phyloP scores from a whole-genome alignment of 2,888 invertebrate species.

The Spilarctia lutea region DNA sequence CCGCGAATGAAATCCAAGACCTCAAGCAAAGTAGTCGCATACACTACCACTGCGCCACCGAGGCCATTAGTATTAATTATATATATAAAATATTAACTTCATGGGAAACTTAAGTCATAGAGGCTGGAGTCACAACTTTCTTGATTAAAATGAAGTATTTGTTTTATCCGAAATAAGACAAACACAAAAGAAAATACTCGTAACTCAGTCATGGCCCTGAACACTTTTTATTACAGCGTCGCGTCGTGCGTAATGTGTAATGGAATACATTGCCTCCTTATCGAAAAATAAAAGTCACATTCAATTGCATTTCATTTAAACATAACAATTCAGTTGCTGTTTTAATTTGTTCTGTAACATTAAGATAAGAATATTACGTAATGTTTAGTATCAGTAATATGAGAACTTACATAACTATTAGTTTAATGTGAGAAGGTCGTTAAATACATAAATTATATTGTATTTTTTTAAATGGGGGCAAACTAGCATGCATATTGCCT shows the following conservation, averaged over 20 bases:
- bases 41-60: no score
- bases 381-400: neutral
- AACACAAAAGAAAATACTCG: neutral
- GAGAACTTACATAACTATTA: neutral
- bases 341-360: conserved; percentile 7
- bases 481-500: no score
- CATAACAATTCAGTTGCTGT: conserved; percentile 1
- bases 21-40: no score
- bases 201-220: neutral
- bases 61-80: no score
- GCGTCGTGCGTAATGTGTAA: conserved; percentile 4
- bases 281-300: conserved; percentile 20
- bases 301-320: conserved; percentile 15
- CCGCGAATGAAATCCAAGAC: no score
- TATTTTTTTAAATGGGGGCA: no score
- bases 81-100: no score
- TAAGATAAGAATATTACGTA: neutral
- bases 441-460: no score
- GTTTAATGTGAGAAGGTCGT: no score
- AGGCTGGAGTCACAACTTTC: neutral
- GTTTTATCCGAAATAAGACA: neutral
- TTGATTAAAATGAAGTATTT: neutral
- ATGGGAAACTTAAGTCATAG: no score
- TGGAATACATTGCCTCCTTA: neutral
- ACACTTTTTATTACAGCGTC: neutral